Evolutionary conservation across 2,797 vertebrate species (phyloP), one percentile per base, ranked within the genome.

Genomic region (Prunella strophiata): DNA sequence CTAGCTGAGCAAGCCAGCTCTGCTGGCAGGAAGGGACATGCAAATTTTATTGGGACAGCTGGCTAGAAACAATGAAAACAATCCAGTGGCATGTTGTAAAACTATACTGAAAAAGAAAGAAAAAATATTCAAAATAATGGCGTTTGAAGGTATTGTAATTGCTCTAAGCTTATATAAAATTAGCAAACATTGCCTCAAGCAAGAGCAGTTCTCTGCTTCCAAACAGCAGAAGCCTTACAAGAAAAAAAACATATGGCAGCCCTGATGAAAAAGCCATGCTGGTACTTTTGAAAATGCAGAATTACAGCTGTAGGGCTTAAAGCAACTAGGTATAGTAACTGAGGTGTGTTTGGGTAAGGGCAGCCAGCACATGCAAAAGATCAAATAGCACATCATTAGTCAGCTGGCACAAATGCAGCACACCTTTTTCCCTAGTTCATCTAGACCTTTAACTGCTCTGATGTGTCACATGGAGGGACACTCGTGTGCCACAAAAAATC

Each of bases 361-460:
- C 61, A 88, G 87, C 51, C 79, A 80, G 61, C 32, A 25, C 65
- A 71, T 51, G 5, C 14, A 19, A 20, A 59, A 81, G 36, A 92
- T 85, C 67, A 67, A 62, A 62, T 36, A 82, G 36, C 1, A 0
- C 30, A 3, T 51, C 36, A 30, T 89, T 93, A 94, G 84, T 94
- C 89, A 95, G 78, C 72, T 77, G 85, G 30, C 84, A 63, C 3
- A 3, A 89, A 81, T 38, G 55, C 84, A 89, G 70, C 84, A 78
- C 13, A 0, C 83, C 85, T 88, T 81, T 93, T 88, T 54, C 73
- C 19, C 26, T 38, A 62, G 70, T 93, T 91, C 4, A 1, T 67
- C 62, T 52, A 38, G 65, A 85, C 0, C 2, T 90, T 50, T 77
- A 90, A 48, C 78, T 67, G 59, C 90, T 74, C 40, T 71, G 50